A percentile compares a stretch with the other conserved stretches of the same genome.
Conservation (phyloP, 2,113 vertebrate species). For the Romanogobio albipinnatus region DNA sequence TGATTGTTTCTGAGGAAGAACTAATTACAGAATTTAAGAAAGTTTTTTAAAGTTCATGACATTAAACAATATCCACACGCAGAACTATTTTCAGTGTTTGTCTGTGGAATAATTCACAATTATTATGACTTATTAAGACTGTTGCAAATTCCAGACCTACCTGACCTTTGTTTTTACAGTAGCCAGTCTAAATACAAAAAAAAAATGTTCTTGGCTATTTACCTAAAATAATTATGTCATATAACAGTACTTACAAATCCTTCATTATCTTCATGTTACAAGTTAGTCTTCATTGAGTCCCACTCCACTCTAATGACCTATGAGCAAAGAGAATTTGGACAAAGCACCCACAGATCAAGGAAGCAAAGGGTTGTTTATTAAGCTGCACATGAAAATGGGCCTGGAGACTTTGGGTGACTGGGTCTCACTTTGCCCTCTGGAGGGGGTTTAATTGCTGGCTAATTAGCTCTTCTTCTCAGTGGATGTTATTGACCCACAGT, state of each 20-base stretch:
- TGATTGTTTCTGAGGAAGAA: not conserved
- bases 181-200: not conserved
- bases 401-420: conserved; percentile 32
- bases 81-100: not conserved
- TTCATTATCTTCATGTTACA: not conserved
- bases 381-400: conserved; percentile 15
- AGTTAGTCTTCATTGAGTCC: not conserved
- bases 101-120: not conserved
- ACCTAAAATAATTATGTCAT: not conserved
- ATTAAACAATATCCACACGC: not conserved
- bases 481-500: conserved; percentile 51
- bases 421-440: conserved; percentile 32
- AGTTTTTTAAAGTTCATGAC: not conserved
- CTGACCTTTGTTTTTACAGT: not conserved
- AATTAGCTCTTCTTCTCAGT: conserved; percentile 48
- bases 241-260: not conserved
- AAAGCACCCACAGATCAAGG: not conserved
- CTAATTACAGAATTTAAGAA: not conserved
- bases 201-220: not conserved
- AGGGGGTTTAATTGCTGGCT: conserved; percentile 50
- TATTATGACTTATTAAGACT: not conserved
- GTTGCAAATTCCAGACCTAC: not conserved
- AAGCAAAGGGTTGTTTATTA: conserved; percentile 28
- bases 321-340: not conserved
- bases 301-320: not conserved